Evolutionary conservation across 2,113 vertebrate species (phyloP), one percentile per base, ranked within the genome.

Genomic region (Holacanthus passer): DNA sequence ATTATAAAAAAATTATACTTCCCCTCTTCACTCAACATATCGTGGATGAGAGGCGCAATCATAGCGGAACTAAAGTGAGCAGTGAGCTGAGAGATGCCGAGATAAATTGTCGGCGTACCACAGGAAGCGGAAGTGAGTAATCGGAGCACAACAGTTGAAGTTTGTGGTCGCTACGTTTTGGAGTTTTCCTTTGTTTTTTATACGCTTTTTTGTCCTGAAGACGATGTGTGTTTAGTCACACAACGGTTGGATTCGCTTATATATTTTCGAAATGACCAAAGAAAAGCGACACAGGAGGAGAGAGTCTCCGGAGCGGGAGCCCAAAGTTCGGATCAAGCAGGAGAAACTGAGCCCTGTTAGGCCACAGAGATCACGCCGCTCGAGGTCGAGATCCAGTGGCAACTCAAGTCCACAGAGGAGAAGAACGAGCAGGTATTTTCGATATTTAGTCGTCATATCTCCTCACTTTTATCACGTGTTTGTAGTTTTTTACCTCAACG

Each of bases 281-380:
- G 93, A 92, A 73, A 95, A 92, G 85, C 90, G 93, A 77, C 93
- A 92, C 70, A 88, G 65, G 81, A 83, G 87, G 45, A 76, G 83
- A 12, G 93, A 92, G 0, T 95, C 94, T 32, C 94, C 95, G 27
- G 73, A 80, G 68, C 88, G 93, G 6, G 92, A 94, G 71, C 53
- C 83, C 5, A 95, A 94, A 82, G 83, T 94, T 0, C 94, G 89
- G 79, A 77, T 96, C 58, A 96, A 96, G 64, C 89, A 95, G 79
- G 95, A 96, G 89, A 84, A 86, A 62, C 27, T 90, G 11, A 95
- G 94, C 62, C 95, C 95, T 1, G 70, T 53, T 65, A 94, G 94
- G 94, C 94, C 94, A 80, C 91, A 91, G 39, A 93, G 55, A 88
- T 82, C 94, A 35, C 92, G 94, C 66, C 93, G 93, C 80, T 95